phyloP scores from a whole-genome alignment of 2,797 vertebrate species.

The Oryzias sinensis region DNA sequence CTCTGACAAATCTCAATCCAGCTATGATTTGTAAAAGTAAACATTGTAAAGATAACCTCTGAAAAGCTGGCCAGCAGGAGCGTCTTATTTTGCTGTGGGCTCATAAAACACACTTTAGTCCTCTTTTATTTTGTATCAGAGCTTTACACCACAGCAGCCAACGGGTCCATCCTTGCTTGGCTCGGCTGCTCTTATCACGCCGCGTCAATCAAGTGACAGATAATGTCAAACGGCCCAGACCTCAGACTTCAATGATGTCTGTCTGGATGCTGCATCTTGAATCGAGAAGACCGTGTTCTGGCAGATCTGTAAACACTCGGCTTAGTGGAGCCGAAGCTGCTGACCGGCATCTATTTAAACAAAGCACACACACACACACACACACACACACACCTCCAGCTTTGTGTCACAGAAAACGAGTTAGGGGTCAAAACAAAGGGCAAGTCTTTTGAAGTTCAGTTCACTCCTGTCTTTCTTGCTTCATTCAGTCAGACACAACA shows the following conservation, averaged over 20 bases:
- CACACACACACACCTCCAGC: slow-evolving; percentile 11
- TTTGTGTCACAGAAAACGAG: slow-evolving; percentile 39
- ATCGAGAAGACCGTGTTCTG: slow-evolving; percentile 43
- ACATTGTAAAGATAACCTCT: neutral
- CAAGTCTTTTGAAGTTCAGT: slow-evolving; percentile 35
- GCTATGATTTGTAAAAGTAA: neutral
- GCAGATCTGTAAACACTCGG: slow-evolving; percentile 68
- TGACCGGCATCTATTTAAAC: slow-evolving; percentile 63
- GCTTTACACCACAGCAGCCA: slow-evolving; percentile 16
- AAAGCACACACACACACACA: slow-evolving; percentile 30
- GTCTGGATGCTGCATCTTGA: slow-evolving; percentile 36
- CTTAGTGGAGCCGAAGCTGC: slow-evolving; percentile 53
- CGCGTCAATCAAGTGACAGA: slow-evolving; percentile 30
- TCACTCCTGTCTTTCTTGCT: slow-evolving; percentile 6
- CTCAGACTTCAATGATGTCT: slow-evolving; percentile 29
- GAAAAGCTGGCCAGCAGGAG: neutral
- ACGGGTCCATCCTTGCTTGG: slow-evolving; percentile 6
- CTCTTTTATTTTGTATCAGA: slow-evolving; percentile 8
- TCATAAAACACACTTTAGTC: neutral
- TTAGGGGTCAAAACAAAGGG: slow-evolving; percentile 31
- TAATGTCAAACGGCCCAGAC: slow-evolving; percentile 37
- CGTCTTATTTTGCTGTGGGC: neutral
- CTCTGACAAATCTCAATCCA: neutral
- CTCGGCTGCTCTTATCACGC: slow-evolving; percentile 26
- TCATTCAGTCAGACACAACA: slow-evolving; percentile 1